Evolutionary conservation across 2,888 invertebrate species (phyloP).

Genomic region (Polydrusus tereticollis): DNA sequence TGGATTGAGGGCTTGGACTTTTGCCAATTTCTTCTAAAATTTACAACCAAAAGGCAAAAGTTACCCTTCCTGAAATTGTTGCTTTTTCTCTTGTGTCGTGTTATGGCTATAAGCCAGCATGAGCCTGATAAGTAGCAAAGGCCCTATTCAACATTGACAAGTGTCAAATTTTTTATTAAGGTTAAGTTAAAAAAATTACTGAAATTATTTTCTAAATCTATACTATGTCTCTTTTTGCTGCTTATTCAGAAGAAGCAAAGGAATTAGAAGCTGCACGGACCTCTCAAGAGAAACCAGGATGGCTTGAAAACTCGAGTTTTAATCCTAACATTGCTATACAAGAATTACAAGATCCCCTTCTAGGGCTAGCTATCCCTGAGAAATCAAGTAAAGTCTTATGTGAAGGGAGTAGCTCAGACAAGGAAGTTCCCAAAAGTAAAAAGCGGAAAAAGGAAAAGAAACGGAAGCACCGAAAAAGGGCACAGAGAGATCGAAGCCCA

Average conservation of each 20-base stretch:
- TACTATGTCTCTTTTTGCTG: constrained; percentile 68
- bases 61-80: too few species aligned
- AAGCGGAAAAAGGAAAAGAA: constrained; percentile 54
- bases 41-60: too few species aligned
- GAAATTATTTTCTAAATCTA: neutral
- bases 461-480: constrained; percentile 58
- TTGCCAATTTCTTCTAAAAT: too few species aligned
- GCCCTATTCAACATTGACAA: too few species aligned
- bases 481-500: constrained; percentile 51
- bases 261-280: constrained; percentile 36
- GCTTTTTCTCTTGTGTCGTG: too few species aligned
- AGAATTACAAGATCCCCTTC: too few species aligned
- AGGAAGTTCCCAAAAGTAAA: constrained; percentile 27
- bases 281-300: constrained; percentile 50
- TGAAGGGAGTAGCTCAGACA: constrained; percentile 19
- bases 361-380: neutral
- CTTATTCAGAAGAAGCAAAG: constrained; percentile 62
- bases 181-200: neutral
- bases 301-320: constrained; percentile 68
- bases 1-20: too few species aligned
- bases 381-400: neutral
- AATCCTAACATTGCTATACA: constrained; percentile 55
- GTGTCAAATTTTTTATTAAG: neutral
- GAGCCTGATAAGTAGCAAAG: too few species aligned
- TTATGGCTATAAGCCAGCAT: too few species aligned